These are phyloP conservation scores for Excalfactoria chinensis DNA, from an alignment of 2,113 vertebrate genomes.

Conservation along the genomic window DNA sequence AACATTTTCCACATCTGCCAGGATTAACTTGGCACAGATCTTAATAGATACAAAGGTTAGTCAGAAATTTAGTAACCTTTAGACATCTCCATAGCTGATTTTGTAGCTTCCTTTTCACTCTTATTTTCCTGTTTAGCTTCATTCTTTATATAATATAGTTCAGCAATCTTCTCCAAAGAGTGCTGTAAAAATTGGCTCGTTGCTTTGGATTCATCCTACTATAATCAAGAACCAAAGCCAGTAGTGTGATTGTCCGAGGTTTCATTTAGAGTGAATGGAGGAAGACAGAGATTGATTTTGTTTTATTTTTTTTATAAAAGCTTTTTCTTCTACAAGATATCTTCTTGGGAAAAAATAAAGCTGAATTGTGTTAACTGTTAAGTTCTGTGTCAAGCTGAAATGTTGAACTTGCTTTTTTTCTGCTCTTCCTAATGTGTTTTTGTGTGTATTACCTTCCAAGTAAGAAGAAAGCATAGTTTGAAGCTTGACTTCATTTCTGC, in stretches of 20 bases:
- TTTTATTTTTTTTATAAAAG: not conserved
- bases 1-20: not conserved
- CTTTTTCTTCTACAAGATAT: not conserved
- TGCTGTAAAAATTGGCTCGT: not conserved
- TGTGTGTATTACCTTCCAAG: not conserved
- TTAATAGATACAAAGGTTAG: not conserved
- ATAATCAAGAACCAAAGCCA: not conserved
- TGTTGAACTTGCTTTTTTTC: not conserved
- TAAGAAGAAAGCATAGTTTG: conserved; percentile 7
- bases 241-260: not conserved
- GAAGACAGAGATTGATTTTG: not conserved
- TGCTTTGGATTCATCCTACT: not conserved
- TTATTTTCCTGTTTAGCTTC: not conserved
- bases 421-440: not conserved
- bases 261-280: not conserved
- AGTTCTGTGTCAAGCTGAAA: not conserved
- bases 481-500: not conserved
- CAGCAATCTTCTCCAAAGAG: not conserved
- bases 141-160: not conserved
- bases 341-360: not conserved
- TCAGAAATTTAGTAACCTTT: not conserved
- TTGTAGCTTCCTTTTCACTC: not conserved
- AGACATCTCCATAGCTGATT: not conserved
- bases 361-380: not conserved
- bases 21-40: not conserved